These are phyloP conservation scores for Drosophila erecta DNA, from an alignment of 1,140 invertebrate genomes.

Conservation along the genomic window DNA sequence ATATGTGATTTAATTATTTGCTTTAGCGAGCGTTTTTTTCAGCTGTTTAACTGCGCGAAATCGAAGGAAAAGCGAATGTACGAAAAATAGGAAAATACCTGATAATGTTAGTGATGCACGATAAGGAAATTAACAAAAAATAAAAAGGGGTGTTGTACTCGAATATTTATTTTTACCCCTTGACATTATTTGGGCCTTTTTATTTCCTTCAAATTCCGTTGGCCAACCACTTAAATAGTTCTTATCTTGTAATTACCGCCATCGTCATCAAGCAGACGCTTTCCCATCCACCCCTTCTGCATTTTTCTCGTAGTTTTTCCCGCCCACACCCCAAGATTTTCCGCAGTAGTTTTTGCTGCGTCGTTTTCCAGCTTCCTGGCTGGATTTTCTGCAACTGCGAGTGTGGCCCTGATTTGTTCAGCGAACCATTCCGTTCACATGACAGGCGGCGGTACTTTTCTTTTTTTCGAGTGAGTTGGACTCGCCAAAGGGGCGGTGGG, in stretches of 20 bases:
- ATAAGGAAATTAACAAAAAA: no score
- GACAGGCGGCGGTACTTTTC: neutral
- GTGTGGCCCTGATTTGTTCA: conserved; percentile 72
- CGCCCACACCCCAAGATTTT: conserved; percentile 11
- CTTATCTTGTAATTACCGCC: conserved; percentile 81
- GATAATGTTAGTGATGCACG: no score
- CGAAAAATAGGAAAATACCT: no score
- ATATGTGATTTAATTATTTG: conserved; percentile 80
- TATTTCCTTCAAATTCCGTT: conserved; percentile 11
- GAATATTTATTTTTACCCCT: neutral
- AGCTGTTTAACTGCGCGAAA: conserved; percentile 44
- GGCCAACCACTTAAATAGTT: conserved; percentile 75
- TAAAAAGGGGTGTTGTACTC: no score
- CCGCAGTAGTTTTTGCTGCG: conserved; percentile 15
- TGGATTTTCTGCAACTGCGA: conserved; percentile 23
- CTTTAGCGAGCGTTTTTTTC: conserved; percentile 51
- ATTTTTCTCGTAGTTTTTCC: conserved; percentile 23
- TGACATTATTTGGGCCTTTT: neutral
- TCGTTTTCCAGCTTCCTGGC: conserved; percentile 25
- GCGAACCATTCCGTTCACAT: conserved; percentile 34
- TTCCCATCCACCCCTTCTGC: conserved; percentile 19
- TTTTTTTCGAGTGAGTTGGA: neutral
- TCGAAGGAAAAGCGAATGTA: neutral
- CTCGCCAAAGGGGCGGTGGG: neutral
- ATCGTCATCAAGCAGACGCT: conserved; percentile 73